phyloP scores from a whole-genome alignment of 1,140 invertebrate species.

The Pemphigus obesinymphae region DNA sequence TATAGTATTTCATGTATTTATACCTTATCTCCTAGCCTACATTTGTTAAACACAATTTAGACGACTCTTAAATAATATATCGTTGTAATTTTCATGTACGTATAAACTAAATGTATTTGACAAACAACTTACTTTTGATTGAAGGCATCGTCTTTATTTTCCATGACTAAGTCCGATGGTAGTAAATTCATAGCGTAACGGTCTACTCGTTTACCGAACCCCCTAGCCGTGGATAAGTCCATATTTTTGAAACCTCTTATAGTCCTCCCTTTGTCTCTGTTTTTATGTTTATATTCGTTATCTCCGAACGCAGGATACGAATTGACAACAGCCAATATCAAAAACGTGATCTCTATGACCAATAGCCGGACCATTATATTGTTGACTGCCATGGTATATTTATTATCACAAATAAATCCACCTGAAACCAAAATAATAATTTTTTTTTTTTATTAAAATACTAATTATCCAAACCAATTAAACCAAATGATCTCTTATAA shows the following conservation, averaged over 20 bases:
- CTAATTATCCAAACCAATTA: no score
- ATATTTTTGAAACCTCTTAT: constrained; percentile 58
- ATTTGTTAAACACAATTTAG: not conserved
- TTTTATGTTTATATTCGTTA: constrained; percentile 44
- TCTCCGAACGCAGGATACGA: constrained; percentile 50
- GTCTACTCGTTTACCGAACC: constrained; percentile 54
- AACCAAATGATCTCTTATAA: no score
- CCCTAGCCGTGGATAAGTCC: constrained; percentile 56
- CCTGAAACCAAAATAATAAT: not conserved
- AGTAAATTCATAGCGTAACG: constrained; percentile 4
- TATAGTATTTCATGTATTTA: no score
- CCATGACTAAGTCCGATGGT: not conserved
- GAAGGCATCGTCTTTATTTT: not conserved
- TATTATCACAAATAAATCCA: not conserved
- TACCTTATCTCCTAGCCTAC: no score
- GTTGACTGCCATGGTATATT: not conserved
- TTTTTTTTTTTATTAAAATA: no score
- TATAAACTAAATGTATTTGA: not conserved
- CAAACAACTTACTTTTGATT: constrained; percentile 38
- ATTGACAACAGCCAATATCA: constrained; percentile 45
- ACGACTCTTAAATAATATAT: not conserved
- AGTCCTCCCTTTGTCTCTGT: constrained; percentile 53
- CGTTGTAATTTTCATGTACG: not conserved
- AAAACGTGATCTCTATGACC: constrained; percentile 38
- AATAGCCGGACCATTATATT: constrained; percentile 1